These are phyloP conservation scores for Drosophila monieri DNA, from an alignment of 2,888 invertebrate genomes.

Conservation along the genomic window DNA sequence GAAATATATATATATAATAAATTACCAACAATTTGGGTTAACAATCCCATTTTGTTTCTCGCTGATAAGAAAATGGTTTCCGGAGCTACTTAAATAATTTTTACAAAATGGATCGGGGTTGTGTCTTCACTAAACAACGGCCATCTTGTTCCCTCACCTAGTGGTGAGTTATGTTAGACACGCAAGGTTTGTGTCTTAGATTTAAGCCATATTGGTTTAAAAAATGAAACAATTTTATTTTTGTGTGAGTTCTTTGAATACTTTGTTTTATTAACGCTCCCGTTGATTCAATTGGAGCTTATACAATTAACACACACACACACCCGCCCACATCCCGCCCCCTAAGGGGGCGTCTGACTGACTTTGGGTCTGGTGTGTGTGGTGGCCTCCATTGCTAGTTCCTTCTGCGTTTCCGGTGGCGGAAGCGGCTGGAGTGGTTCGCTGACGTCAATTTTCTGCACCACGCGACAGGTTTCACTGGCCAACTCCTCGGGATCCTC, in stretches of 20 bases:
- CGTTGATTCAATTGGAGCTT: not conserved
- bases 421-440: not conserved
- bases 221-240: not conserved
- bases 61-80: not conserved
- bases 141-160: too few relatives aligned
- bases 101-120: not conserved
- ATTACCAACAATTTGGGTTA: not conserved
- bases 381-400: not conserved
- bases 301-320: not conserved
- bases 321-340: too few relatives aligned
- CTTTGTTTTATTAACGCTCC: not conserved
- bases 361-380: conserved; percentile 8
- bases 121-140: not conserved
- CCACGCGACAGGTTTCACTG: conserved; percentile 21
- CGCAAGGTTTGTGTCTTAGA: not conserved
- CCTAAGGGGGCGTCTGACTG: conserved; percentile 5
- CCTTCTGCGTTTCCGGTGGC: not conserved
- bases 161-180: not conserved
- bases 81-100: not conserved
- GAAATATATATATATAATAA: not conserved
- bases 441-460: conserved; percentile 2
- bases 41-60: not conserved
- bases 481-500: conserved; percentile 22
- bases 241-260: not conserved
- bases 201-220: not conserved